A percentile compares a stretch with the other conserved stretches of the same genome.
Evolutionary conservation across 1,140 invertebrate species (phyloP).

Genomic region (Hesperophylax magnus): DNA sequence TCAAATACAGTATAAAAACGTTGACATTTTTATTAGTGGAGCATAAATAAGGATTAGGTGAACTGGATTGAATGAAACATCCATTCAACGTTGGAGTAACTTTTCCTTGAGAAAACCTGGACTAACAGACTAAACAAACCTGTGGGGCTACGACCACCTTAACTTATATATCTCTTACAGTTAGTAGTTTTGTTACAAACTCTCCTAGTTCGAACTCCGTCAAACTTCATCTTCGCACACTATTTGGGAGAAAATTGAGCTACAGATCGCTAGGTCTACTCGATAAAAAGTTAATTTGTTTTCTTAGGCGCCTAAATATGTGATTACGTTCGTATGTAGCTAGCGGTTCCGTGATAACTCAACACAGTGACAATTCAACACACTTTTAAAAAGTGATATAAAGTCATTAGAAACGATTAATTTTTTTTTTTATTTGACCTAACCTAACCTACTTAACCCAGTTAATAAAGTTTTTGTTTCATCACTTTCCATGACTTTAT

Average conservation of each 20-base stretch:
- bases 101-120: slow-evolving; percentile 49
- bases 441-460: too few relatives aligned
- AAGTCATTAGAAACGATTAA: too few relatives aligned
- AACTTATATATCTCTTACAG: slow-evolving; percentile 26
- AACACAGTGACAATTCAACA: too few relatives aligned
- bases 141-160: slow-evolving; percentile 53
- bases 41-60: slow-evolving; percentile 2
- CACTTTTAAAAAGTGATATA: too few relatives aligned
- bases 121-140: slow-evolving; percentile 55
- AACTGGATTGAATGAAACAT: not conserved
- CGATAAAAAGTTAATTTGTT: slow-evolving; percentile 11
- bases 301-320: not conserved
- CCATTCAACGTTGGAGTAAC: slow-evolving; percentile 32
- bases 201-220: slow-evolving; percentile 46
- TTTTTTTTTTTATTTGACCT: too few relatives aligned
- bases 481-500: too few relatives aligned
- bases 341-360: too few relatives aligned
- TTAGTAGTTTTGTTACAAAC: slow-evolving; percentile 56
- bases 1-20: slow-evolving; percentile 2
- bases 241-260: slow-evolving; percentile 52
- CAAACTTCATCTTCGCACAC: slow-evolving; percentile 52
- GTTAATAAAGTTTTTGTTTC: too few relatives aligned
- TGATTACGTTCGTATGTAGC: too few relatives aligned
- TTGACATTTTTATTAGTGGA: not conserved
- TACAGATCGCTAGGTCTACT: slow-evolving; percentile 24